phyloP scores from a whole-genome alignment of 1,140 invertebrate species.

The Elysia chlorotica region DNA sequence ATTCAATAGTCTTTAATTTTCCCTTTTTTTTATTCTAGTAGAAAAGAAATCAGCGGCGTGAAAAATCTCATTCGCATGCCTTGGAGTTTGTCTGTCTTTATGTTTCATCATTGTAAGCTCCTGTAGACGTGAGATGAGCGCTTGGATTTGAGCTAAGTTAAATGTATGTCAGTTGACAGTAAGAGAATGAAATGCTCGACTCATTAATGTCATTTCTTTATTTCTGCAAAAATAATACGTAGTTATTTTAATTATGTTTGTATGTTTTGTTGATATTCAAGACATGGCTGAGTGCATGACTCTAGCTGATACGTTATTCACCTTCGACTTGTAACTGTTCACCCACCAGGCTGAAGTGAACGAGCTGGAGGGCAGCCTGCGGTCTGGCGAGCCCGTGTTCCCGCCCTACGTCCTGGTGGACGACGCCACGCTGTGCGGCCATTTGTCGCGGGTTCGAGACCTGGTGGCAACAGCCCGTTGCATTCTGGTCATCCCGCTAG shows the following conservation, averaged over 20 bases:
- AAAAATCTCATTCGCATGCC: no score
- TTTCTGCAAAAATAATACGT: background rate
- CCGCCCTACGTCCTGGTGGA: slow-evolving; percentile 80
- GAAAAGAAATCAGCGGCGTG: no score
- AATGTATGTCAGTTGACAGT: background rate
- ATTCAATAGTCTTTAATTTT: no score
- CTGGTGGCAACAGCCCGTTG: slow-evolving; percentile 77
- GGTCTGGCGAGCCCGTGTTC: slow-evolving; percentile 61
- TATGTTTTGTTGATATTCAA: background rate
- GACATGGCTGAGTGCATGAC: background rate
- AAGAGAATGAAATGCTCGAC: background rate
- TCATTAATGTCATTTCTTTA: background rate
- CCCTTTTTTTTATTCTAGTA: background rate
- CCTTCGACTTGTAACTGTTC: background rate
- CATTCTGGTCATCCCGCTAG: slow-evolving; percentile 78
- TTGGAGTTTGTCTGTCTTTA: no score
- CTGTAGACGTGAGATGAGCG: no score
- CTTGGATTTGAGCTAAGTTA: no score
- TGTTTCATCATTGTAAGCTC: no score
- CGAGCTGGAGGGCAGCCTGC: slow-evolving; percentile 69
- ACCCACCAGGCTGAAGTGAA: slow-evolving; percentile 70
- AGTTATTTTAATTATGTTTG: background rate
- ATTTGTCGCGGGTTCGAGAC: slow-evolving; percentile 77
- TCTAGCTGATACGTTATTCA: background rate
- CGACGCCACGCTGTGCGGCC: slow-evolving; percentile 72